Evolutionary conservation across 2,113 vertebrate species (phyloP), one percentile per base, ranked within the genome.

Genomic region (Salvator merianae): DNA sequence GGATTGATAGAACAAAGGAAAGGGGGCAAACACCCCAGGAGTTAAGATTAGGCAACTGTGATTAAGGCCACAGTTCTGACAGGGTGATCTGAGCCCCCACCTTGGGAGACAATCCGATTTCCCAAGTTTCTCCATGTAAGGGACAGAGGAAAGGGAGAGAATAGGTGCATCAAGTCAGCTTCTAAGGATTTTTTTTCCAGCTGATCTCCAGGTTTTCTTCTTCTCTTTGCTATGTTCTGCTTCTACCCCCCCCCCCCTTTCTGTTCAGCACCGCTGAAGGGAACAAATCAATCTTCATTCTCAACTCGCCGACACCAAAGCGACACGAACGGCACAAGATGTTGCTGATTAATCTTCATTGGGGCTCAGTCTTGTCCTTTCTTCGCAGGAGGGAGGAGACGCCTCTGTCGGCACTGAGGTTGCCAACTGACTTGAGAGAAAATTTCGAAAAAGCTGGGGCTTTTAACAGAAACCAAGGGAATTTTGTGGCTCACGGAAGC

Each of bases 111-210:
- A 94, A 95, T 94, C 92, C 94, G 94, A 95, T 95, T 95, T 91
- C 88, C 82, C 89, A 91, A 93, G 90, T 86, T 89, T 87, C 92
- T 93, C 30, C 6, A 0, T 89, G 90, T 72, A 88, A 88, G 69
- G 90, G 81, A 63, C 65, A 26, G 84, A 77, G 0, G 84, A 73
- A 55, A 74, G 84, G 78, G 91, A 77, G 87, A 84, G 88, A 92
- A 93, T 91, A 97, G 96, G 94, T 97, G 96, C 93, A 91, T 14
- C 89, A 91, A 94, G 94, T 93, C 81, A 94, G 95, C 94, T 91
- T 95, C 93, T 94, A 94, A 90, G 91, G 90, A n/a, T n/a, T n/a
- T 88, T 91, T 93, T 92, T 91, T 91, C 87, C 5, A 5, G 2
- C 30, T 0, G 0, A 93, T 93, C 89, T 94, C 85, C 87, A 93